Evolutionary conservation across 1,140 invertebrate genomes (phyloP), one percentile per base, ranked within the genome.

Genomic region (Dreissena rostriformis): DNA sequence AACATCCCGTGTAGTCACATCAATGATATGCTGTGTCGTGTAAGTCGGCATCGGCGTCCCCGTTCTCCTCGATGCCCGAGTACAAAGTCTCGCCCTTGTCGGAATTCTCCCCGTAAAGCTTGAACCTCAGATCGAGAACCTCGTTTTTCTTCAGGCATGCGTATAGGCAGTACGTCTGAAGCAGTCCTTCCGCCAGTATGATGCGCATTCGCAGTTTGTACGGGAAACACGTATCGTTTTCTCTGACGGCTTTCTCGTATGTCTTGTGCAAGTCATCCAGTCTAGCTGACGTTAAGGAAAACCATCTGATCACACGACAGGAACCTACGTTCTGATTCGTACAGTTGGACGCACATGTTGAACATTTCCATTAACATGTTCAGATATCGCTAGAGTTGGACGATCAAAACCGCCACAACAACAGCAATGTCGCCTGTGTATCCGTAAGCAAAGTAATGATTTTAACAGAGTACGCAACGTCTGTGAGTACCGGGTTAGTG

Each of bases 121-220:
- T 75, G 24, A 75, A 63, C n/a, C 73, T 26, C 2, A 78, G 29
- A n/a, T 78, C 75, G 11, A 78, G 63, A 49, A 78, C 17, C 52
- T 78, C 75, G 65, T 66, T 67, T 51, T 67, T 78, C 26, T 78
- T 78, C 17, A 65, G 8, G n/a, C 65, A 66, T 19, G 75, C 75
- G 57, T 78, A 78, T 49, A 66, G 39, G 51, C 65, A 78, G 63
- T 78, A 78, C 12, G 39, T 57, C 52, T 78, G 65, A 1, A 66
- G n/a, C 22, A 67, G 28, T 14, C 75, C 75, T 39, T 78, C 75
- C 4, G 67, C 75, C 29, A 78, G 29, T 2, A 67, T 5, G 15
- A 78, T 17, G 22, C 75, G 75, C 49, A 78, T 66, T 19, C 75
- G 75, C 24, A 78, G 28, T n/a, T 79, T 79, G 66, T 79, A 79